Percentiles rank a stretch among this genome's conserved stretches.
Evolutionary conservation across 2,113 vertebrate species (phyloP).

Genomic region (Pelobates fuscus): DNA sequence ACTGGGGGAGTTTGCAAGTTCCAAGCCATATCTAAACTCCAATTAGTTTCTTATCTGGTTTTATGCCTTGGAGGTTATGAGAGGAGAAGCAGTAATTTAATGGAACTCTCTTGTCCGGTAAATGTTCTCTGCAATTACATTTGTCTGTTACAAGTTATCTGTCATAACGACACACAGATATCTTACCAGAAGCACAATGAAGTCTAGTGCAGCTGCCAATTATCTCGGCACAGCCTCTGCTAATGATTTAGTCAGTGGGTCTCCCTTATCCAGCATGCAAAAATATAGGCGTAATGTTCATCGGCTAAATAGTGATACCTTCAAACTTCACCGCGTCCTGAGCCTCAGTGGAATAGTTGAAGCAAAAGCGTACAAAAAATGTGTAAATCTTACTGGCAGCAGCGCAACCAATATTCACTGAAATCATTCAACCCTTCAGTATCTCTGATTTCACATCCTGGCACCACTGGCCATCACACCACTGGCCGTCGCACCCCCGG

Average conservation of each 20-base stretch:
- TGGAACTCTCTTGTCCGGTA: constrained; percentile 39
- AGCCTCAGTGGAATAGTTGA: no score
- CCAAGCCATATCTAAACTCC: constrained; percentile 14
- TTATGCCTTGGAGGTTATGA: constrained; percentile 22
- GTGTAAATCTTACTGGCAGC: no score
- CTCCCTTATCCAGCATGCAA: no score
- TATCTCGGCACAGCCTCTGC: constrained; percentile 19
- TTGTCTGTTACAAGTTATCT: constrained; percentile 33
- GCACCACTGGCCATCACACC: no score
- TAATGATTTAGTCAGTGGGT: constrained; percentile 14
- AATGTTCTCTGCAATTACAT: constrained; percentile 34
- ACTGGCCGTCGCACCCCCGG: no score
- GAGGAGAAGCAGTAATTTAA: constrained; percentile 36
- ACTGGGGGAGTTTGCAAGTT: constrained; percentile 4
- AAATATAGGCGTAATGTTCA: background rate
- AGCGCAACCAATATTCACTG: no score
- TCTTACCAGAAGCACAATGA: background rate
- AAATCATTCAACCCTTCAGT: no score
- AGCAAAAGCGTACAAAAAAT: no score
- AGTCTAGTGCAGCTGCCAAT: constrained; percentile 8
- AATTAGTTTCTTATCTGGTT: constrained; percentile 39
- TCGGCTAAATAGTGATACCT: background rate
- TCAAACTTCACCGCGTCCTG: no score
- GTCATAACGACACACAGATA: constrained; percentile 13
- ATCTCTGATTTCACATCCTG: no score